Conservation (phyloP, 2,888 invertebrate genomes). For the Parnassius glacialis region DNA sequence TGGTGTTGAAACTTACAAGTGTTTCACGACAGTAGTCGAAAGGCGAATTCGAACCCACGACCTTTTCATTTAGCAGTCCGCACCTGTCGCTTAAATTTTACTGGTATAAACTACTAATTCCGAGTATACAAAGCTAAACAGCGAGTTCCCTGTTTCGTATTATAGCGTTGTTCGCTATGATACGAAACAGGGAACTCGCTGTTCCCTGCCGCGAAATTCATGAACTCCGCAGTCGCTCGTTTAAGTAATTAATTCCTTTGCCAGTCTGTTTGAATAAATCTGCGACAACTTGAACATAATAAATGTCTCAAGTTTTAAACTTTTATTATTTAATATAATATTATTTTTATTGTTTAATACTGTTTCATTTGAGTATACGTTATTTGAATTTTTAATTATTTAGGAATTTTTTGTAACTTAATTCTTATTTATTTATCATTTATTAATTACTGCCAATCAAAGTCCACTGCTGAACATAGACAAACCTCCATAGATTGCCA, state of each 20-base stretch:
- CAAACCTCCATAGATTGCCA: too few species aligned
- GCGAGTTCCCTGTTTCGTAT: conserved; percentile 37
- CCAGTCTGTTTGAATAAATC: conserved; percentile 57
- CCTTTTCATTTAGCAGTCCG: too few species aligned
- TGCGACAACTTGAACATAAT: conserved; percentile 42
- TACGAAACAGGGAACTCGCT: too few species aligned
- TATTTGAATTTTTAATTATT: too few species aligned
- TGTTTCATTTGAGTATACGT: background rate
- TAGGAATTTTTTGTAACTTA: too few species aligned
- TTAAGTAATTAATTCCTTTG: conserved; percentile 68
- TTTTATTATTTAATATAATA: conserved; percentile 31
- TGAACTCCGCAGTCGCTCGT: conserved; percentile 43
- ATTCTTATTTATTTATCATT: too few species aligned
- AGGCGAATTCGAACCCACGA: too few species aligned
- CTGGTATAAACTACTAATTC: conserved; percentile 6
- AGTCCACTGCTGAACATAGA: too few species aligned
- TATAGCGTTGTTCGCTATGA: too few species aligned
- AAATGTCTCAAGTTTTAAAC: conserved; percentile 39
- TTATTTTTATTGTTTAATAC: conserved; percentile 26
- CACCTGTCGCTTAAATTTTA: conserved; percentile 9
- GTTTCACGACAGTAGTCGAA: too few species aligned
- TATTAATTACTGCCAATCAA: too few species aligned
- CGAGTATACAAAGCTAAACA: conserved; percentile 27
- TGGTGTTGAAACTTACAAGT: too few species aligned
- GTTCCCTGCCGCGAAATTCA: conserved; percentile 44